Conservation (phyloP, 2,113 vertebrate genomes). For the Pygoscelis antarcticus region DNA sequence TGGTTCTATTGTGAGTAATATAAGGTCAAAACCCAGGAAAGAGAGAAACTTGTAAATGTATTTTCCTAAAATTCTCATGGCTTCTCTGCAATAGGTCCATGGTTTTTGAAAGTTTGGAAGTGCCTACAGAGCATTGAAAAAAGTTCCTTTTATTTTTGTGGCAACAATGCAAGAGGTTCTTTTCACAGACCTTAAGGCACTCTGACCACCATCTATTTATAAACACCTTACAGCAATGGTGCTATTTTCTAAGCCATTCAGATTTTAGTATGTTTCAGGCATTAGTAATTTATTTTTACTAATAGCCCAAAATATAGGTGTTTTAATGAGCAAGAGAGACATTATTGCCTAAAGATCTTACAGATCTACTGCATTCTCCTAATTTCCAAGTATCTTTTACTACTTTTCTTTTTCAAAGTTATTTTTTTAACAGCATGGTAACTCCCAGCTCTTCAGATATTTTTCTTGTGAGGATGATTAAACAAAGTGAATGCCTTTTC, state of each 20-base stretch:
- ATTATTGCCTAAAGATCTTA: background rate
- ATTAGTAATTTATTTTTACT: background rate
- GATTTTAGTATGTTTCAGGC: background rate
- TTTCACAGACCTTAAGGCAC: background rate
- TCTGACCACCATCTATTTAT: background rate
- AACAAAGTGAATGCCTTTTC: background rate
- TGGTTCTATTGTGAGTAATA: background rate
- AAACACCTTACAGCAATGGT: background rate
- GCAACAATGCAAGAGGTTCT: background rate
- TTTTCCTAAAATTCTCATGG: background rate
- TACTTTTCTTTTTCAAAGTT: background rate
- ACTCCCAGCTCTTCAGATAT: background rate
- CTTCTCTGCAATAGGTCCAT: background rate
- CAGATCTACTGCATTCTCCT: background rate
- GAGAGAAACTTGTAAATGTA: background rate
- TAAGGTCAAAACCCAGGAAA: background rate
- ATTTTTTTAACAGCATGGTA: background rate
- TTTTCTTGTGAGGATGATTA: background rate
- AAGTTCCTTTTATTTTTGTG: background rate
- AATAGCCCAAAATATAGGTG: background rate
- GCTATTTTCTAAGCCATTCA: background rate
- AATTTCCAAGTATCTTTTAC: background rate
- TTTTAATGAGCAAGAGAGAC: background rate
- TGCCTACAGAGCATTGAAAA: background rate
- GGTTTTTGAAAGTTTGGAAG: background rate